Conservation (phyloP, 1,140 invertebrate genomes). For the Daktulosphaira vitifoliae region DNA sequence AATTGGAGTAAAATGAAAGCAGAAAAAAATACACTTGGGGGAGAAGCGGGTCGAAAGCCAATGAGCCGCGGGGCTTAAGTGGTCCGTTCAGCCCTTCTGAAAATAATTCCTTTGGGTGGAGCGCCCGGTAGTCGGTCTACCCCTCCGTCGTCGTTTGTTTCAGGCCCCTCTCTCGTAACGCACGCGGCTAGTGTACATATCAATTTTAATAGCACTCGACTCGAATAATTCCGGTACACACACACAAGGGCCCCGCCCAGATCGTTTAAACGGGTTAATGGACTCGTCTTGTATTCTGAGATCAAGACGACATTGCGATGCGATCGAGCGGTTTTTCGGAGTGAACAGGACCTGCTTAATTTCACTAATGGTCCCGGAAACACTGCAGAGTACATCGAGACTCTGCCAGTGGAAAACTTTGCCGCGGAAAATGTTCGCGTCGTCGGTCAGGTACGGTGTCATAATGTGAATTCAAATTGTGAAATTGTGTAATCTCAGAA, state of each 20-base stretch:
- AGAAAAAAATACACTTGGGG: not conserved
- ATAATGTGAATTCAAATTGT: no score
- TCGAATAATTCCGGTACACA: not conserved
- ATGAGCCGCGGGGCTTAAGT: constrained; percentile 31
- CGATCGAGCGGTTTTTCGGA: no score
- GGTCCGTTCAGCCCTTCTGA: constrained; percentile 23
- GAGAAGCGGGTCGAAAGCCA: constrained; percentile 10
- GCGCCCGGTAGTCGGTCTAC: not conserved
- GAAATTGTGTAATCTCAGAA: no score
- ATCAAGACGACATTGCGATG: no score
- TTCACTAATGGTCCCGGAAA: no score
- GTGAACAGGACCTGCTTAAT: no score
- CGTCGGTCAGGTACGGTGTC: no score
- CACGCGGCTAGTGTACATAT: not conserved
- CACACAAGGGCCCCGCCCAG: constrained; percentile 19
- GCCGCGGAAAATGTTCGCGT: no score
- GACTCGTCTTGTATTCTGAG: not conserved
- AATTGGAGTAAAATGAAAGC: constrained; percentile 29
- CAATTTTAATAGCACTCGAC: constrained; percentile 23
- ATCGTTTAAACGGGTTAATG: constrained; percentile 21
- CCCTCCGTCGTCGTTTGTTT: not conserved
- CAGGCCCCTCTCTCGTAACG: not conserved
- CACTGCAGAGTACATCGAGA: no score
- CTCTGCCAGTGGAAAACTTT: no score
- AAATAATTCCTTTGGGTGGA: no score